Evolutionary conservation across 2,797 vertebrate genomes (phyloP).

Genomic region (Acestrorhynchus altus): DNA sequence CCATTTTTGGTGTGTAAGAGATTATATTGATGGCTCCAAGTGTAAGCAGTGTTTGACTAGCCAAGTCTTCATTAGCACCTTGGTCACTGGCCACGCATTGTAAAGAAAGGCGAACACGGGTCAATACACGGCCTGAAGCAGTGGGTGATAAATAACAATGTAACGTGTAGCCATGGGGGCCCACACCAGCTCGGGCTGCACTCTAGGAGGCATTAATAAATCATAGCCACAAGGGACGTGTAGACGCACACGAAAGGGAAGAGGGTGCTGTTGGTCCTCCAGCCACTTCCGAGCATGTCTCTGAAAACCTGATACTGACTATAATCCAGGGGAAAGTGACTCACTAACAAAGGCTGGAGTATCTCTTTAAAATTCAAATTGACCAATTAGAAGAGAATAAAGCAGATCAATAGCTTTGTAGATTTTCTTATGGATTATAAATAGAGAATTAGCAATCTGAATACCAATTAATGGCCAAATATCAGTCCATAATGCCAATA

Average conservation of each 20-base stretch:
- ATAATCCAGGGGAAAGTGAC: background rate
- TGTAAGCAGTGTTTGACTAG: background rate
- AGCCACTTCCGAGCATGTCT: background rate
- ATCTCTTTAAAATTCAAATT: background rate
- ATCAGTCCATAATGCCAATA: background rate
- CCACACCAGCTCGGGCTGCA: background rate
- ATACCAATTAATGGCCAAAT: background rate
- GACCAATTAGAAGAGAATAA: background rate
- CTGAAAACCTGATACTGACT: background rate
- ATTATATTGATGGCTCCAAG: background rate
- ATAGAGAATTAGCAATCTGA: background rate
- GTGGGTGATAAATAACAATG: background rate
- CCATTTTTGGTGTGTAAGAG: background rate
- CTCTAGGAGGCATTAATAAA: slow-evolving; percentile 9
- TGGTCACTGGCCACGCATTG: background rate
- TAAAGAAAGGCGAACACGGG: background rate
- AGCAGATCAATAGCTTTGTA: background rate
- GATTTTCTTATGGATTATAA: background rate
- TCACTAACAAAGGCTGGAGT: background rate
- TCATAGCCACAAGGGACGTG: slow-evolving; percentile 1
- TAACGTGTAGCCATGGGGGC: background rate
- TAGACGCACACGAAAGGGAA: background rate
- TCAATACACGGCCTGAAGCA: background rate
- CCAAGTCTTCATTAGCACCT: background rate
- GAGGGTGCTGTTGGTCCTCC: background rate